Evolutionary conservation across 2,113 vertebrate genomes (phyloP).

Genomic region (Sinocyclocheilus grahami): DNA sequence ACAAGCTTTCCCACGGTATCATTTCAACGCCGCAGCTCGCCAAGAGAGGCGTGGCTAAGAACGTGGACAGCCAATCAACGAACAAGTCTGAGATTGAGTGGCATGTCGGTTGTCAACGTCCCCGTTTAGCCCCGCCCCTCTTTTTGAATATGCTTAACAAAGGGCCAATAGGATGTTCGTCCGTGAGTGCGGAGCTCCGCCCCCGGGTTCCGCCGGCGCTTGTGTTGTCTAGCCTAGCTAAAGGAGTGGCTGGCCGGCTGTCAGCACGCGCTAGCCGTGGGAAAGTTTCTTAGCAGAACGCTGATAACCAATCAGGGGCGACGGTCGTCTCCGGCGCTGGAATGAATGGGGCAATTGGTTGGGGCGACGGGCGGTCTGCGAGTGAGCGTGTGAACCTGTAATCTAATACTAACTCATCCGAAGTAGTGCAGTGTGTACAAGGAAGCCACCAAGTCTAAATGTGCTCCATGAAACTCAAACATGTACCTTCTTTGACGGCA

Average conservation of each 20-base stretch:
- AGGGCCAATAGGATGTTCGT: slow-evolving; percentile 70
- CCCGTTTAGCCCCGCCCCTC: slow-evolving; percentile 45
- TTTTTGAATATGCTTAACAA: slow-evolving; percentile 61
- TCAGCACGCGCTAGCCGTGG: slow-evolving; percentile 90
- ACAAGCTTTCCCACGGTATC: slow-evolving; percentile 80
- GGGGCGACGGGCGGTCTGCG: slow-evolving; percentile 82
- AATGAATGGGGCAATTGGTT: slow-evolving; percentile 82
- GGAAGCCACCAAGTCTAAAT: slow-evolving; percentile 72
- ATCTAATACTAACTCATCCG: slow-evolving; percentile 80
- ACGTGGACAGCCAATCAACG: slow-evolving; percentile 61
- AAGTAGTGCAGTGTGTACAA: slow-evolving; percentile 67
- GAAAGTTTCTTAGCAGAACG: slow-evolving; percentile 82
- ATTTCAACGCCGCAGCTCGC: slow-evolving; percentile 69
- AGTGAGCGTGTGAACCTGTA: slow-evolving; percentile 83
- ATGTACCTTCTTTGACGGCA: slow-evolving; percentile 65
- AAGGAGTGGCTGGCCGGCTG: slow-evolving; percentile 82
- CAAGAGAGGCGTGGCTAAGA: slow-evolving; percentile 54
- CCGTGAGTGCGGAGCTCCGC: slow-evolving; percentile 55
- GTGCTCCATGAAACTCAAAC: slow-evolving; percentile 66
- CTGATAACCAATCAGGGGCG: slow-evolving; percentile 75
- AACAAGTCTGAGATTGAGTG: slow-evolving; percentile 57
- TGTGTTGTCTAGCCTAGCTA: slow-evolving; percentile 67
- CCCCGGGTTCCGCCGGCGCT: slow-evolving; percentile 52
- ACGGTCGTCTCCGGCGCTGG: slow-evolving; percentile 76
- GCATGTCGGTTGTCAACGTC: slow-evolving; percentile 55